Conservation (phyloP, 2,113 vertebrate species). For the Anoplopoma fimbria region DNA sequence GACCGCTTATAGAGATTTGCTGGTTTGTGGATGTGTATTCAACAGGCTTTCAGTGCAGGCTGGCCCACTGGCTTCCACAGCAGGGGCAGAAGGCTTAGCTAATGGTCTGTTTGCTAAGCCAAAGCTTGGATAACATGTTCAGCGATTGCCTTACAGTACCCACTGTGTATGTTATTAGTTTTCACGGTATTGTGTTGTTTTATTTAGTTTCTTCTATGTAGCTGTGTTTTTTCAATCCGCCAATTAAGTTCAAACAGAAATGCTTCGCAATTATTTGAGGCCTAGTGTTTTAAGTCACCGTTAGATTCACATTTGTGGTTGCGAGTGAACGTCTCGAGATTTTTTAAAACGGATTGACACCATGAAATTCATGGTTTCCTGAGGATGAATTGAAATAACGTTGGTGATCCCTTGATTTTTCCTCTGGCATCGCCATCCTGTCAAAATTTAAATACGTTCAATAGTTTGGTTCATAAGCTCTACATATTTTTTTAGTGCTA, state of each 20-base stretch:
- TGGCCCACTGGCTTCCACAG: slow-evolving; percentile 40
- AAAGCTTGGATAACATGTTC: not conserved
- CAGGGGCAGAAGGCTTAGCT: slow-evolving; percentile 46
- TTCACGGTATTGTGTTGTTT: not conserved
- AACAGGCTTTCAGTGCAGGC: slow-evolving; percentile 39
- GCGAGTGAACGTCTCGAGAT: not conserved
- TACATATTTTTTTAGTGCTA: too few relatives aligned
- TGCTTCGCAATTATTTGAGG: not conserved
- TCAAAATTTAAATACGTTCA: too few relatives aligned
- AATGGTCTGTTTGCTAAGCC: slow-evolving; percentile 48
- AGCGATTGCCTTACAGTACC: not conserved
- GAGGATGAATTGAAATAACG: not conserved
- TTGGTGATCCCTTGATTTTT: not conserved
- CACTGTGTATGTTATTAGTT: not conserved
- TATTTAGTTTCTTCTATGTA: not conserved
- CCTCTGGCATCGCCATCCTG: not conserved
- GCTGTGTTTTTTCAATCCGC: not conserved
- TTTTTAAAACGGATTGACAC: not conserved
- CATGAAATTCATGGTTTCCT: not conserved
- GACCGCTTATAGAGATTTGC: slow-evolving; percentile 58
- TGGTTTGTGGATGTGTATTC: slow-evolving; percentile 37
- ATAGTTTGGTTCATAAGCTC: too few relatives aligned
- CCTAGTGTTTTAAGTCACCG: not conserved
- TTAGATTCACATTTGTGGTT: not conserved
- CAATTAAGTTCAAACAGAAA: not conserved